Base-by-base conservation (phyloP, 37 sponge, comb jelly and placozoan species). In the Mnemiopsis leidyi region DNA sequence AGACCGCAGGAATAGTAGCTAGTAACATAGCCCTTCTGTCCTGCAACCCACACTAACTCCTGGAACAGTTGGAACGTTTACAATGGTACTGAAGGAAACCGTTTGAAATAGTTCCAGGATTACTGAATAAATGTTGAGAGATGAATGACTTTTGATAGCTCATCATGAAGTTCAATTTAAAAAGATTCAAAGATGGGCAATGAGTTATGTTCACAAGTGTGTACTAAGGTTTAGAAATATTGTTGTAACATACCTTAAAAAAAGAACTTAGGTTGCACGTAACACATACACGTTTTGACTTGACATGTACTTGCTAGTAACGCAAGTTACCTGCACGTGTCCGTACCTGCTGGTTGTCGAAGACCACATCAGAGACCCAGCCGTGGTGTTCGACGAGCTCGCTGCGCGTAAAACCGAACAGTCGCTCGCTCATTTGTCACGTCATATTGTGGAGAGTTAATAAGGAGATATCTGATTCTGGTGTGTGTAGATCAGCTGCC, bases 1-100 rank as follows among this genome's bases (percentile, higher is more conserved):
- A 85, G 7, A 26, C 90, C 90, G 39, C 90, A 85, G n/a, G 90
- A 85, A 37, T 85, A 85, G 90, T 85, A 85, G 30, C 90, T 85
- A 29, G 90, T 85, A 0, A 85, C 90, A 33, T 40, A 40, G 26
- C 90, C 90, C n/a, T 85, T 85, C 90, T 85, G 90, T 85, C 90
- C 90, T 85, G 61, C 90, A 0, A 33, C 90, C 90, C 90, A 85
- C 2, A 85, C 36, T 37, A 85, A 39, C 48, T 85, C 90, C 90
- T 85, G 90, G 1, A 1, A 39, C 20, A 79, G 36, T 9, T 13
- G 38, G 82, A 23, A 3, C 23, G 73, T 71, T 18, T 21, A 61
- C 18, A 61, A 61, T 61, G 68, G 68, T 61, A 18, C 68, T 9
- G 9, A 9, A 61, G 9, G 18, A 61, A 61, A 61, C 68, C 68